phyloP scores from a whole-genome alignment of 2,113 vertebrate genomes.

The Guaruba guarouba region DNA sequence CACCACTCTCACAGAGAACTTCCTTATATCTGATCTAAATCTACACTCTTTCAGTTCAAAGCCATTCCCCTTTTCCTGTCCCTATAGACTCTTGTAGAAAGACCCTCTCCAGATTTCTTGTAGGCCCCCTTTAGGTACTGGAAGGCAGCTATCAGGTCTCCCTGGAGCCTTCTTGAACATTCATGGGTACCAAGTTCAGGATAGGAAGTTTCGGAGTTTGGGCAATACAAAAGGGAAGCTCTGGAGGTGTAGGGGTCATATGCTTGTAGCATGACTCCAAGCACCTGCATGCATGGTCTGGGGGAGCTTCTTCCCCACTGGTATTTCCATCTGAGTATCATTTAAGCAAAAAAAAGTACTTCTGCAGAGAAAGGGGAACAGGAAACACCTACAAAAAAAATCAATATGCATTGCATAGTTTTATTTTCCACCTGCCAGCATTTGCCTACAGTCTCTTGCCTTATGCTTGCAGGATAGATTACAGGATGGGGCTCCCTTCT shows the following conservation, averaged over 20 bases:
- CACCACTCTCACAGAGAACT: background rate
- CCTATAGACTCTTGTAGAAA: background rate
- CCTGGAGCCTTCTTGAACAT: background rate
- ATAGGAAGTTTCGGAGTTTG: background rate
- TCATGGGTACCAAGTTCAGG: background rate
- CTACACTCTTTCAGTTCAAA: background rate
- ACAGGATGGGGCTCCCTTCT: background rate
- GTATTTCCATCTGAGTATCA: background rate
- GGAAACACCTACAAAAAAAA: background rate
- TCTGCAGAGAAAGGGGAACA: background rate
- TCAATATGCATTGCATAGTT: background rate
- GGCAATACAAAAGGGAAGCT: background rate
- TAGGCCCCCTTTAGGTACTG: background rate
- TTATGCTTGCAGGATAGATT: background rate
- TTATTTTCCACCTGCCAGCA: background rate
- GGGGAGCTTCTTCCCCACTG: background rate
- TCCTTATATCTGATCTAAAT: background rate
- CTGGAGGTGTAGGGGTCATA: background rate
- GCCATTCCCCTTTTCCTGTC: background rate
- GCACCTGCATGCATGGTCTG: fast-evolving
- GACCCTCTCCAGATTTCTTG: background rate
- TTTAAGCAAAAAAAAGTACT: background rate
- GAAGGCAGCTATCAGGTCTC: background rate
- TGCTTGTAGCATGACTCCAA: fast-evolving
- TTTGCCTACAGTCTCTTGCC: background rate